Evolutionary conservation across 2,888 invertebrate genomes (phyloP), one percentile per base, ranked within the genome.

Genomic region (Apoderus coryli): DNA sequence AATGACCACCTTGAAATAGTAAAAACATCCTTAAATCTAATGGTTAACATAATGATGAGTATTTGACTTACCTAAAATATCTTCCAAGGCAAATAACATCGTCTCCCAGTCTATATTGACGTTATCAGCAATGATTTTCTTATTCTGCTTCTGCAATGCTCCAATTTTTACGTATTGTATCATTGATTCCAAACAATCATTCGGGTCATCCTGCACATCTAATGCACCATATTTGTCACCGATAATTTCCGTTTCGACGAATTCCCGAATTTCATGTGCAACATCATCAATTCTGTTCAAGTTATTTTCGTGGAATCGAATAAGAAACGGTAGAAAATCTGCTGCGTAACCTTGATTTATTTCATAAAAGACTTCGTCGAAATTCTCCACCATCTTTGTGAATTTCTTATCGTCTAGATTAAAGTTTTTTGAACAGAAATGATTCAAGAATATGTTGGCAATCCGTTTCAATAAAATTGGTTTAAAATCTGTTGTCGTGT

Each of bases 331-430:
- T 27, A 75, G 52, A 39, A 75, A 74, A 45, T 76, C 75, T 1
- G 71, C 69, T 0, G 69, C 67, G 48, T 72, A 72, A 2, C 73
- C 73, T 49, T 72, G 70, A 49, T 75, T 75, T 4, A 76, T 69
- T 47, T 75, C 73, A 52, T 63, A 70, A 50, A 76, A 76, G 25
- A 76, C 64, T 22, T 63, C 63, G 45, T 75, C 74, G 44, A 71
- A 75, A 41, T 65, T 63, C 12, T 55, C 45, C 2, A 72, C 53
- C 53, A 70, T 62, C 14, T 54, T 46, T 2, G 44, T 40, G 49
- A 72, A 74, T 2, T 51, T 50, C 3, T 39, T 24, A 43, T 69
- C 53, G 22, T 56, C 47, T n/a, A 48, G 40, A 2, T 54, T 47
- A 48, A 69, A 69, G 10, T 55, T 54, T 36, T 58, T 61, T 28